phyloP scores from a whole-genome alignment of 1,140 invertebrate genomes.

The Drosophila kohkoa region DNA sequence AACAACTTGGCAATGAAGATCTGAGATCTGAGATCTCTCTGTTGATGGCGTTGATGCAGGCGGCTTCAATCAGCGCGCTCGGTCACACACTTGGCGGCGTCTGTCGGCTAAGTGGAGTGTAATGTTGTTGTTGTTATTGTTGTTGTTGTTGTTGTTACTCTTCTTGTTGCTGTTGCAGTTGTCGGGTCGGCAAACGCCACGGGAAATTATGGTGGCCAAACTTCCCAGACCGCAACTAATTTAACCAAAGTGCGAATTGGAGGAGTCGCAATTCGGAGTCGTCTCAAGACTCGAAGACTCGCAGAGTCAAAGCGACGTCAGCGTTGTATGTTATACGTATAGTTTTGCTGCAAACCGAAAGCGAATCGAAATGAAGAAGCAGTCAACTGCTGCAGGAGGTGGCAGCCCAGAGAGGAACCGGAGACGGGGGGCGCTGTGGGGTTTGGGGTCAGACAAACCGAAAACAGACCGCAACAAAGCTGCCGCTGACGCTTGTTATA shows the following conservation, averaged over 20 bases:
- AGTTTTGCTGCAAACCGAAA: constrained; percentile 51
- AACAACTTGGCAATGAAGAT: constrained; percentile 58
- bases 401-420: background rate
- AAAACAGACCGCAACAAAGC: constrained; percentile 81
- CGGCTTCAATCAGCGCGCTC: constrained; percentile 78
- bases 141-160: constrained; percentile 50
- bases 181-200: constrained; percentile 81
- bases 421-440: background rate
- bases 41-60: constrained; percentile 78
- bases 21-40: constrained; percentile 63
- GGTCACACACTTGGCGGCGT: constrained; percentile 74
- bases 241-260: constrained; percentile 84
- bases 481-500: constrained; percentile 60
- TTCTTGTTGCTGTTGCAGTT: constrained; percentile 62
- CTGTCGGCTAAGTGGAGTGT: constrained; percentile 60
- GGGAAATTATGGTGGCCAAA: constrained; percentile 83
- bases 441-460: constrained; percentile 45
- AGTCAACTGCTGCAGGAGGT: constrained; percentile 13
- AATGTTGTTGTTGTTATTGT: constrained; percentile 42
- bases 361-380: constrained; percentile 72
- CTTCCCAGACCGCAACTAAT: constrained; percentile 83
- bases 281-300: constrained; percentile 6
- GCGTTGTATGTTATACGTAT: background rate
- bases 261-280: constrained; percentile 77
- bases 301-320: constrained; percentile 21